A percentile compares a stretch with the other conserved stretches of the same genome.
phyloP scores from a whole-genome alignment of 2,888 invertebrate species.

The Pedicia rivosa region DNA sequence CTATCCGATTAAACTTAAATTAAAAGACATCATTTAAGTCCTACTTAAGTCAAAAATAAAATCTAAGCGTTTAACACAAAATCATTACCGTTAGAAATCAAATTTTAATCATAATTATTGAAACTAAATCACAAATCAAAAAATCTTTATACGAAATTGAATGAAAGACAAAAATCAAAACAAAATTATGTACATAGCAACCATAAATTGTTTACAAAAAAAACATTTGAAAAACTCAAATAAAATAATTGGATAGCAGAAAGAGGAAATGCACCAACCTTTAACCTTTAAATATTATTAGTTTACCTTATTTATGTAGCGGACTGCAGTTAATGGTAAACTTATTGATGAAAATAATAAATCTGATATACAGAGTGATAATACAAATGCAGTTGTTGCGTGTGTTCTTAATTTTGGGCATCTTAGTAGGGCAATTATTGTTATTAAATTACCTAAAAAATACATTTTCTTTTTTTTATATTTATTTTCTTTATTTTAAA shows the following conservation, averaged over 20 bases:
- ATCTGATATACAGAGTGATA: conserved; percentile 74
- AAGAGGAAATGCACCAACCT: conserved; percentile 1
- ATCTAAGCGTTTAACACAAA: no score
- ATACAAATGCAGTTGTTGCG: conserved; percentile 76
- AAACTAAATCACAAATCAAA: no score
- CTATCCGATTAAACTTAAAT: no score
- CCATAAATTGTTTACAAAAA: no score
- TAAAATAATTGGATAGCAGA: neutral
- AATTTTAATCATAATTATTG: no score
- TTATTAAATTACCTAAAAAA: conserved; percentile 62
- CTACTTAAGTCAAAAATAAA: no score
- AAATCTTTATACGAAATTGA: conserved; percentile 1
- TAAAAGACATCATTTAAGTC: no score
- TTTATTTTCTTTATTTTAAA: neutral
- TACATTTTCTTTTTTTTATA: neutral
- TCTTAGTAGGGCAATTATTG: conserved; percentile 60
- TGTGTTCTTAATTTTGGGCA: conserved; percentile 65
- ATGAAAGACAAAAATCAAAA: neutral
- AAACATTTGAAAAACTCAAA: neutral
- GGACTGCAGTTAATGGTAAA: conserved; percentile 66
- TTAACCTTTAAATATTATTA: neutral
- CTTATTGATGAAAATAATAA: conserved; percentile 71
- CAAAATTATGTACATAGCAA: no score
- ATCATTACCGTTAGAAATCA: no score
- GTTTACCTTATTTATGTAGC: conserved; percentile 55